A percentile compares a stretch with the other conserved stretches of the same genome.
phyloP scores from a whole-genome alignment of 1,140 invertebrate species.

The Drosophila oshimai region DNA sequence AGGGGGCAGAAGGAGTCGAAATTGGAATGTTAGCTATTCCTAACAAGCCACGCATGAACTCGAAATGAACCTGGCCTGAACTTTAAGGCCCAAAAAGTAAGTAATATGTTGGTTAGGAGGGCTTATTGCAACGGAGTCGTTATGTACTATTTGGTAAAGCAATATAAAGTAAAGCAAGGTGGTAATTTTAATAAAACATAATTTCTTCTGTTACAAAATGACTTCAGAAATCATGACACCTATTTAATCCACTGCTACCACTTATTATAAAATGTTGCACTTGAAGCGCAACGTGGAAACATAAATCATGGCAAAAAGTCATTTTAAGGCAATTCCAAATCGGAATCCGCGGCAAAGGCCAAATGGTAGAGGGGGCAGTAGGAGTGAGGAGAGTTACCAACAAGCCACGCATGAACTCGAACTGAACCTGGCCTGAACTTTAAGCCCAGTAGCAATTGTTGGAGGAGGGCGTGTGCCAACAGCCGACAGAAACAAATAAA shows the following conservation, averaged over 20 bases:
- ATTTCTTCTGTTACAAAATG: neutral
- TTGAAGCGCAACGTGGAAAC: constrained; percentile 55
- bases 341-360: constrained; percentile 29
- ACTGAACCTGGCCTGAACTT: constrained; percentile 47
- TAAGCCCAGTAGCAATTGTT: constrained; percentile 57
- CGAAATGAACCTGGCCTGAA: too few species aligned
- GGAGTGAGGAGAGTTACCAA: neutral
- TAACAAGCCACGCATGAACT: too few species aligned
- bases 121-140: too few species aligned
- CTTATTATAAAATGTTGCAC: constrained; percentile 38
- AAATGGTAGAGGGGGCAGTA: neutral
- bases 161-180: too few species aligned
- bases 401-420: constrained; percentile 41
- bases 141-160: too few species aligned
- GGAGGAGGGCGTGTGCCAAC: constrained; percentile 34
- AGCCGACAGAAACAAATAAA: constrained; percentile 20
- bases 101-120: too few species aligned
- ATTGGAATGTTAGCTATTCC: too few species aligned
- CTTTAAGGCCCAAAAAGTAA: too few species aligned
- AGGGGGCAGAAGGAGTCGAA: too few species aligned
- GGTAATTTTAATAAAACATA: neutral
- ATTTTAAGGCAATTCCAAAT: constrained; percentile 22
- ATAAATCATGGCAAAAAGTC: constrained; percentile 67
- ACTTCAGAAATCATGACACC: neutral
- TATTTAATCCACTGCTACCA: neutral